Base-by-base conservation (phyloP, 1,140 invertebrate genomes). In the Kradibia gibbosae region DNA sequence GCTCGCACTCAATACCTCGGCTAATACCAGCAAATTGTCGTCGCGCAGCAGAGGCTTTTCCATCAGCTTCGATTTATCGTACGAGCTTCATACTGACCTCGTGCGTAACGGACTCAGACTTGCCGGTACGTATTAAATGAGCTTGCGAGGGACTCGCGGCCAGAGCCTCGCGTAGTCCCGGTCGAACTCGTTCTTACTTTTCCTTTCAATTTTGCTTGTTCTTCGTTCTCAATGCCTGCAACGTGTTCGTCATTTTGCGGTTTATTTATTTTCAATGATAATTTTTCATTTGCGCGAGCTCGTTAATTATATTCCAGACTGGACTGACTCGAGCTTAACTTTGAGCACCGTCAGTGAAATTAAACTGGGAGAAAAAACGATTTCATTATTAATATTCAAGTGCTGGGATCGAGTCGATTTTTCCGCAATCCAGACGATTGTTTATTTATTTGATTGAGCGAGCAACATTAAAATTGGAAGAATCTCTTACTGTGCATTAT, bases 231-330 rank as follows among this genome's bases (percentile, higher is more conserved):
- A 45, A 45, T 20, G 3, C 70, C 22, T 48, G 3, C 39, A 25
- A 20, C 22, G n/a, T 34, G 10, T 42, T 50, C 22, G 25, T 72
- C 42, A 72, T 50, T 25, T 50, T 50, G n/a, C 20, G 25, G 20
- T 28, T 50, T 72, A 25, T 25, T 72, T 72, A 11, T 48, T 72
- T 50, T 11, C 42, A 34, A 4, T 50, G 11, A 25, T 48, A 72
- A 48, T 48, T 1, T 28, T n/a, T 72, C 70, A n/a, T 48, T 25
- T n/a, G 50, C 22, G 42, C 22, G n/a, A 72, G 70, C 4, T 72
- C 70, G 42, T 48, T 72, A 70, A 70, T 70, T 70, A 70, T 70
- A 39, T 70, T 17, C 7, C 34, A 36, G 53, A 22, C 53, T 55
- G 22, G 53, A 22, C 7, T 55, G 11, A 15, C 7, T 55, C 8